phyloP scores from a whole-genome alignment of 2,888 invertebrate genomes.

The Lasius fuliginosus region DNA sequence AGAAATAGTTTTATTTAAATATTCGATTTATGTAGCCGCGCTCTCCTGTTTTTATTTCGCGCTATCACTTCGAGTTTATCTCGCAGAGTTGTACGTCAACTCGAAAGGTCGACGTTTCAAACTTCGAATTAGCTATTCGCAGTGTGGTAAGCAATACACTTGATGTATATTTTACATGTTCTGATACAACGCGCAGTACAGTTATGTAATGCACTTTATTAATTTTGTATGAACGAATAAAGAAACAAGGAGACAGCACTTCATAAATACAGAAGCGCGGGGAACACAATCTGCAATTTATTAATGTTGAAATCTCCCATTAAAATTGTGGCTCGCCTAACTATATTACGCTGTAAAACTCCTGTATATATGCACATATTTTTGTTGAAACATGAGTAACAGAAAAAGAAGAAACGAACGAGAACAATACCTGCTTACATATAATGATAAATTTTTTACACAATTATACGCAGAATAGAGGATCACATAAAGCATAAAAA shows the following conservation, averaged over 20 bases:
- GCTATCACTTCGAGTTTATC: neutral
- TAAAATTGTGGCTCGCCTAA: neutral
- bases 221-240: slow-evolving; percentile 13
- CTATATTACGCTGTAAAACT: neutral
- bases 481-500: neutral
- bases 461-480: neutral
- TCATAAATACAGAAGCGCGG: slow-evolving; percentile 2
- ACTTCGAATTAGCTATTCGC: slow-evolving; percentile 25
- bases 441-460: neutral
- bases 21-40: neutral
- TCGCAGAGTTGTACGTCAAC: neutral
- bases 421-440: neutral
- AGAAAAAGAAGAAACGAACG: neutral
- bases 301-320: slow-evolving; percentile 12
- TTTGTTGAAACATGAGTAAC: neutral
- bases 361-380: neutral
- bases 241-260: neutral
- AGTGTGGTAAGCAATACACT: neutral
- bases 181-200: neutral
- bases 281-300: slow-evolving; percentile 3
- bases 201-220: slow-evolving; percentile 5
- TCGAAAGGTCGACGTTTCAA: neutral
- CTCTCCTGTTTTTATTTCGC: neutral
- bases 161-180: slow-evolving; percentile 26
- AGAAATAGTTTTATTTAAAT: neutral